Base-by-base conservation (phyloP, 1,140 invertebrate genomes). In the Heterodera carotae region DNA sequence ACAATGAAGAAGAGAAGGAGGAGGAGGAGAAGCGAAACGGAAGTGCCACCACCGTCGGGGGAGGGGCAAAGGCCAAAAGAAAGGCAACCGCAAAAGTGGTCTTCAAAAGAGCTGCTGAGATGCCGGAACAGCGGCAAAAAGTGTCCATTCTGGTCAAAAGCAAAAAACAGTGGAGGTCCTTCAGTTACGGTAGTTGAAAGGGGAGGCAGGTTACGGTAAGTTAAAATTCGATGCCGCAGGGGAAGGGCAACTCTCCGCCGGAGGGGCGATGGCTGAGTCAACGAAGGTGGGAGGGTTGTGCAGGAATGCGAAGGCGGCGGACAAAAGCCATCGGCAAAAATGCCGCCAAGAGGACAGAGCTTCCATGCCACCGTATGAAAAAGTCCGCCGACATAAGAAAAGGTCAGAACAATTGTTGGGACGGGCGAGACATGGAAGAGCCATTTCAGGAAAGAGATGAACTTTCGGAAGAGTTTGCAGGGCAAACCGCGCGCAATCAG, bases 401-500 rank as follows among this genome's bases (percentile, higher is more conserved):
- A 78, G 84, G 84, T 85, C 8, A 29, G 22, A 8, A 18, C 34
- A 15, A 18, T 66, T 27, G 18, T 29, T 2, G 31, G 12, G 56
- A 71, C 18, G 18, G 18, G 18, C 6, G 6, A 43, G 12, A 43
- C 56, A 33, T 10, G 69, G 12, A 72, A 72, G 29, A n/a, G 29
- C 36, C 22, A 29, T 82, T 79, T 62, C 34, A 83, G 85, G 60
- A 87, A 86, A 69, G 84, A 87, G 71, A 22, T 80, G 34, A 83
- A 79, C 33, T 83, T 82, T 34, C 82, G 85, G 0, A 88, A 87
- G 59, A 88, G 86, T 71, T 69, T 87, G 27, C 85, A 88, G 72
- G 78, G 80, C 27, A 87, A 88, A 70, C 85, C 85, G 34, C 80
- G 85, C 43, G 87, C 87, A 43, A 87, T 87, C 70, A 87, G 86